Base-by-base conservation (phyloP, 2,888 invertebrate species). In the Cosmopolites sordidus region DNA sequence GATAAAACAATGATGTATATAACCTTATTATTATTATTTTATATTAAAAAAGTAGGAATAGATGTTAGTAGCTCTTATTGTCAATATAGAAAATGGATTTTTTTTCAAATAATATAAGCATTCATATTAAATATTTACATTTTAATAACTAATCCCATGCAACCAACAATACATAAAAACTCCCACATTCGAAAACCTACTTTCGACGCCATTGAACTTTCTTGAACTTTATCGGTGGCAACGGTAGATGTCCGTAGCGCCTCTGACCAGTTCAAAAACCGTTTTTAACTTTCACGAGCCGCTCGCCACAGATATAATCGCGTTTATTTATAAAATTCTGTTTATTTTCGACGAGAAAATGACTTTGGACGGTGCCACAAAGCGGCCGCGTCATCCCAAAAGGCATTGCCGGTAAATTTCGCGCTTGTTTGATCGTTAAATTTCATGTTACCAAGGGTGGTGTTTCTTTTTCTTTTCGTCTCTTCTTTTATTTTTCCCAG, bases 101-200 rank as follows among this genome's bases (percentile, higher is more conserved):
- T n/a, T n/a, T n/a, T n/a, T n/a, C n/a, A n/a, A n/a, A n/a, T n/a
- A n/a, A n/a, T n/a, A n/a, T 15, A 43, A 29, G 27, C 22, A 17
- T 27, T 43, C 14, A 43, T 16, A 43, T 30, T 30, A 41, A 41
- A 41, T 41, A 18, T 16, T 16, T 43, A 15, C 15, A 11, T 11
- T 16, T 12, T 16, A 16, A 43, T 30, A 11, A 16, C 18, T n/a
- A 40, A 41, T 40, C 16, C 16, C 30, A 27, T 41, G 42, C 48
- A 48, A 48, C 48, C 18, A 41, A 33, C 16, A 18, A 42, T 17
- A 48, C 48, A 48, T 2, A 1, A 11, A 42, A 48, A 42, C 48
- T 33, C 48, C 48, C 42, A 48, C 48, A 43, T 48, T 48, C 38
- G 12, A 48, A 48, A 48, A 41, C 48, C 48, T 41, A 48, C 42